Conservation (phyloP, 2,888 invertebrate genomes). For the Mallateleia sp. region DNA sequence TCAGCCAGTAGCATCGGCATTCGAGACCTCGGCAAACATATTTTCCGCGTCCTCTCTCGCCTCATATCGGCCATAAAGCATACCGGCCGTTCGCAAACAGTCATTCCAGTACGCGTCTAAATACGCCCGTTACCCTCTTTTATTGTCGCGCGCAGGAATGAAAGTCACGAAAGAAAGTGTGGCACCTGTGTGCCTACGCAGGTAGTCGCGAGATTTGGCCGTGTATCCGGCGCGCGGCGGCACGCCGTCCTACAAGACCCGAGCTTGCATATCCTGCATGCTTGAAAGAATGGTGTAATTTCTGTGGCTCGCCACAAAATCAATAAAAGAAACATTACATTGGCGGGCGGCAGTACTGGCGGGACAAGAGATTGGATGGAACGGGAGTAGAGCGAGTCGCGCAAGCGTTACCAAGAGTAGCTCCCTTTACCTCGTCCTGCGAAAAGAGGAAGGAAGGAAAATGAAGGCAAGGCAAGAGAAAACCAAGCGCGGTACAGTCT, state of each 20-base stretch:
- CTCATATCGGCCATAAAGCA: conserved; percentile 16
- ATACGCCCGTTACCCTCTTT: neutral
- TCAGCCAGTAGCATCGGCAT: too few species aligned
- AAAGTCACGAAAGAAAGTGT: conserved; percentile 22
- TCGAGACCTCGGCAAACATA: too few species aligned
- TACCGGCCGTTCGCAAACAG: conserved; percentile 16
- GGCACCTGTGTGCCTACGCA: conserved; percentile 49
- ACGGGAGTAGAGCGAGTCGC: conserved; percentile 88
- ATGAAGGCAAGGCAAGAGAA: conserved; percentile 74
- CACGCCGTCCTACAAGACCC: conserved; percentile 49
- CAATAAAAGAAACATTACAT: conserved; percentile 90
- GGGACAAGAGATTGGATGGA: conserved; percentile 86
- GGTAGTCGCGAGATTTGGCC: conserved; percentile 17
- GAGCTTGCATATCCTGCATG: conserved; percentile 70
- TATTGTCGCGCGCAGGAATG: conserved; percentile 1
- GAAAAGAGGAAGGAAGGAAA: conserved; percentile 74
- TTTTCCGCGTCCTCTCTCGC: neutral
- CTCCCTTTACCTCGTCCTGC: conserved; percentile 72
- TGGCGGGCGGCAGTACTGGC: conserved; percentile 87
- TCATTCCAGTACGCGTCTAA: conserved; percentile 17
- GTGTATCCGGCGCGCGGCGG: conserved; percentile 23
- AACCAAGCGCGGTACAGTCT: conserved; percentile 84
- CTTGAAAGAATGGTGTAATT: conserved; percentile 86
- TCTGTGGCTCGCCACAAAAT: conserved; percentile 89
- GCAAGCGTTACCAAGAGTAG: conserved; percentile 88